phyloP scores from a whole-genome alignment of 1,140 invertebrate species.

The Habropoda laboriosa region DNA sequence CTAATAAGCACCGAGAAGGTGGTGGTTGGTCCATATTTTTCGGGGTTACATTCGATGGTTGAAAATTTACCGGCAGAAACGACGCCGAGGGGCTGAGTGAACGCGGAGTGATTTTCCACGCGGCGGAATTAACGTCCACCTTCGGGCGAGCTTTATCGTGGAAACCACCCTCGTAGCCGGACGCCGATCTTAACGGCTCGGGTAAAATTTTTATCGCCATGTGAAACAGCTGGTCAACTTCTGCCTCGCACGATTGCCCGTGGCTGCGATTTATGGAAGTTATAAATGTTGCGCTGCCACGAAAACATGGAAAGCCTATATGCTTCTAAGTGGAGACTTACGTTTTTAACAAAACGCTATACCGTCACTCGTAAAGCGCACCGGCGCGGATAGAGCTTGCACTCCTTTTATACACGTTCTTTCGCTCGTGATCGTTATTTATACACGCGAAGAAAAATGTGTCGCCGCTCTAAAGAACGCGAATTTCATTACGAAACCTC shows the following conservation, averaged over 20 bases:
- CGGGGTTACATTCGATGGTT: neutral
- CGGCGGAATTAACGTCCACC: slow-evolving; percentile 4
- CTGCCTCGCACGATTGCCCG: slow-evolving; percentile 38
- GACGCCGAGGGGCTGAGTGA: neutral
- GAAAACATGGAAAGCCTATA: slow-evolving; percentile 59
- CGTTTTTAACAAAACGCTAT: slow-evolving; percentile 22
- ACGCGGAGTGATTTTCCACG: neutral
- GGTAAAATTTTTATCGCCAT: slow-evolving; percentile 58
- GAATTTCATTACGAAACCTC: neutral
- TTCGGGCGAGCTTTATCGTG: neutral
- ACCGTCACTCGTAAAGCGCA: neutral
- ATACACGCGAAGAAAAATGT: too few species aligned
- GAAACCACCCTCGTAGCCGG: neutral
- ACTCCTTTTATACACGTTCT: neutral
- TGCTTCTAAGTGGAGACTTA: slow-evolving; percentile 46
- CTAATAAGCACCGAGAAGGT: neutral
- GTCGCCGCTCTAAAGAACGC: too few species aligned
- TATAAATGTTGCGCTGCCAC: slow-evolving; percentile 57
- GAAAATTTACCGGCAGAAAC: neutral
- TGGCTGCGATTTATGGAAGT: slow-evolving; percentile 51
- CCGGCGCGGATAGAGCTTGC: too few species aligned
- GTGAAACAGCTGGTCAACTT: slow-evolving; percentile 47
- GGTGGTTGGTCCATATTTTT: neutral
- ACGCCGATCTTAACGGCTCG: slow-evolving; percentile 32
- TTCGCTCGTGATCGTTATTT: neutral